phyloP scores from a whole-genome alignment of 2,888 invertebrate species.

The Hyles lineata region DNA sequence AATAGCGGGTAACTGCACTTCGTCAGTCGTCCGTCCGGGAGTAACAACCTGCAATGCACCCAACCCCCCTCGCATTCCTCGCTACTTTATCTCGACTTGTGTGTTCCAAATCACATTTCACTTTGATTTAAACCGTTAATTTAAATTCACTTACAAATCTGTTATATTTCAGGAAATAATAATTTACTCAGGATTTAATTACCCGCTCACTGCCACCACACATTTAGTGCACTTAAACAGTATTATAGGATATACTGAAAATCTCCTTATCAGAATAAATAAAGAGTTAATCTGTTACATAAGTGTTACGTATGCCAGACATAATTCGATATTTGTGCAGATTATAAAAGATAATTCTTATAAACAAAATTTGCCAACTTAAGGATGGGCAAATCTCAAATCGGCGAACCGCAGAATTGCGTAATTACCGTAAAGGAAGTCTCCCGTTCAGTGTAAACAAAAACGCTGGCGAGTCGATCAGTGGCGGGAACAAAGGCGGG shows the following conservation, averaged over 20 bases:
- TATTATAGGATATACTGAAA: no score
- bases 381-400: conserved; percentile 53
- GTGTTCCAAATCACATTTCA: conserved; percentile 43
- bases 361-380: neutral
- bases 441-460: conserved; percentile 80
- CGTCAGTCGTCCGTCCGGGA: conserved; percentile 77
- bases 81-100: conserved; percentile 57
- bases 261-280: no score
- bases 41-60: conserved; percentile 77
- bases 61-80: conserved; percentile 52
- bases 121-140: neutral
- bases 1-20: conserved; percentile 82
- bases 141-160: conserved; percentile 29
- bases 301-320: no score
- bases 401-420: conserved; percentile 74
- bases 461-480: conserved; percentile 81
- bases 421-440: conserved; percentile 83
- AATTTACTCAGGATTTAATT: no score
- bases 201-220: no score
- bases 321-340: neutral
- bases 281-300: no score
- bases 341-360: neutral
- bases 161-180: neutral
- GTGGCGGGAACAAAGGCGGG: conserved; percentile 82
- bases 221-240: no score